Evolutionary conservation across 2,888 invertebrate genomes (phyloP), one percentile per base, ranked within the genome.

Genomic region (Pristionchus arcanus): DNA sequence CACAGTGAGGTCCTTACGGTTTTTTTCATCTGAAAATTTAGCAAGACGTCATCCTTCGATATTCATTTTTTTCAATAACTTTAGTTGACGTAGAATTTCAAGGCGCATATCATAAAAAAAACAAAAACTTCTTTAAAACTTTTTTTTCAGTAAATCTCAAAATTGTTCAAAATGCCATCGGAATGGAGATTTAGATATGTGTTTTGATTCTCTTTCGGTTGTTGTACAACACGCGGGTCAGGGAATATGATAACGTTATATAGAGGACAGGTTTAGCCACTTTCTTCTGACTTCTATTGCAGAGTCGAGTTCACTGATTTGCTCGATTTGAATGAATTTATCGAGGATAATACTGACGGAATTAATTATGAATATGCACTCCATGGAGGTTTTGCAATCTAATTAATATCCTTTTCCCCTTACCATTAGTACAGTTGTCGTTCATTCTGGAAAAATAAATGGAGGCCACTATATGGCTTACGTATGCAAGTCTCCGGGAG

Each of bases 331-430:
- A 53, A 25, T 53, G 81, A 49, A 83, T 49, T 83, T 15, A 34
- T 83, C 3, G 81, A 83, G 21, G 49, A 81, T 49, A 21, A 42
- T 21, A 25, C 42, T 5, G 49, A 83, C 13, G n/a, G 4, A 28
- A n/a, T n/a, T 19, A 16, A n/a, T 28, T n/a, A 49, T 83, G 81
- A 83, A 83, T 83, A 83, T 28, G 81, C 81, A 4, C 81, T 83
- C 21, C 81, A 83, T 49, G 81, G 81, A 83, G 81, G 81, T 83
- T 2, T 49, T 53, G 25, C 5, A 21, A 1, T 21, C 53, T 83
- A 19, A 49, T 83, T 15, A n/a, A 83, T 83, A 21, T n/a, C 21
- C 16, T 42, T 77, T 7, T 74, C n/a, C 3, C 42, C 42, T 49
- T 49, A 49, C 42, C 42, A 49, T 49, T 5, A 81, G 19, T 49